Conservation (phyloP, 2,888 invertebrate species). For the Microctonus brassicae region DNA sequence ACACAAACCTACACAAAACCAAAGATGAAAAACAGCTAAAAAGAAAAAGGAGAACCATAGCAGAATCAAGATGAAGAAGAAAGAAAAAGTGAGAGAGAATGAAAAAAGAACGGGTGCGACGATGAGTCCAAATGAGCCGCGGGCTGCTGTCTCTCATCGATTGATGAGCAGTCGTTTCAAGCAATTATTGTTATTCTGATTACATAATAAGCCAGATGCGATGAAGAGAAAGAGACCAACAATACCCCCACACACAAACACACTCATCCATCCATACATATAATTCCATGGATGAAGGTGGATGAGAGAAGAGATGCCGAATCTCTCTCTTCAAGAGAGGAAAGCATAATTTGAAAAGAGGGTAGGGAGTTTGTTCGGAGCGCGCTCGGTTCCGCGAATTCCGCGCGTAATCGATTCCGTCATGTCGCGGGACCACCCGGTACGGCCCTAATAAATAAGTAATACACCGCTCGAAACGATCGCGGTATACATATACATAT, state of each 20-base stretch:
- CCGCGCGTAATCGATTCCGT: constrained; percentile 69
- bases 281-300: neutral
- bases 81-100: constrained; percentile 14
- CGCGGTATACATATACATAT: constrained; percentile 20
- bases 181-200: constrained; percentile 67
- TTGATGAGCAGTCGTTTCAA: constrained; percentile 64
- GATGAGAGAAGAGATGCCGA: constrained; percentile 6
- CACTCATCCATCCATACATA: too few species aligned
- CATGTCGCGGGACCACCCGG: constrained; percentile 70
- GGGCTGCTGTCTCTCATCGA: constrained; percentile 61
- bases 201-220: constrained; percentile 61
- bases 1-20: neutral
- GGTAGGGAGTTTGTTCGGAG: constrained; percentile 39
- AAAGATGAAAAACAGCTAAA: neutral
- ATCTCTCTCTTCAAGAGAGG: constrained; percentile 49
- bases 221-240: constrained; percentile 28
- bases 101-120: constrained; percentile 23
- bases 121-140: constrained; percentile 43
- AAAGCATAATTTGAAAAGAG: constrained; percentile 62
- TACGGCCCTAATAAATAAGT: constrained; percentile 69
- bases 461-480: constrained; percentile 66
- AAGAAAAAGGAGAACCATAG: too few species aligned
- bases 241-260: too few species aligned
- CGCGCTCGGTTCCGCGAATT: constrained; percentile 65
- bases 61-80: neutral